These are phyloP conservation scores for Lordiphosa collinella DNA, from an alignment of 1,140 invertebrate species.

Conservation along the genomic window DNA sequence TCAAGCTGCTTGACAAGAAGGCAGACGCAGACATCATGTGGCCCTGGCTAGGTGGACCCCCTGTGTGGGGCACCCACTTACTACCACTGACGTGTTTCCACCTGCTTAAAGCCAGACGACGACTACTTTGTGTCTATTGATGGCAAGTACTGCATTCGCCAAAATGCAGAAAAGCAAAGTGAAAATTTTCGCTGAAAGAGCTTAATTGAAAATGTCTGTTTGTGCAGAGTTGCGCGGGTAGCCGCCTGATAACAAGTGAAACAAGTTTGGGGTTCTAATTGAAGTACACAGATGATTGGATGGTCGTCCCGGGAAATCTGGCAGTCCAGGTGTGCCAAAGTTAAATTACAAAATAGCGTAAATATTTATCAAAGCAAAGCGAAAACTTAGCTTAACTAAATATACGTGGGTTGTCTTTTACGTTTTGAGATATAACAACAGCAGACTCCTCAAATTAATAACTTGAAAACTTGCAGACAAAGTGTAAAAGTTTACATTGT, in stretches of 20 bases:
- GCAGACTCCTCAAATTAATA: too few species aligned
- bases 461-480: too few species aligned
- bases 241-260: conserved; percentile 5
- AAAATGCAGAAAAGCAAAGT: not conserved
- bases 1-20: conserved; percentile 13
- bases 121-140: conserved; percentile 18
- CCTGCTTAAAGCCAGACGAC: conserved; percentile 12
- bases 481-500: too few species aligned
- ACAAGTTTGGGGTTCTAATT: conserved; percentile 35
- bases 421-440: too few species aligned
- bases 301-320: not conserved
- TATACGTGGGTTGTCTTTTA: too few species aligned
- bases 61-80: not conserved
- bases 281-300: conserved; percentile 17
- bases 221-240: conserved; percentile 7
- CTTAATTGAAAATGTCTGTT: conserved; percentile 58
- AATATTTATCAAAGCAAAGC: too few species aligned
- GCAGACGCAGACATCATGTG: conserved; percentile 6
- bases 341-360: too few species aligned
- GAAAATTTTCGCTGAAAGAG: conserved; percentile 2
- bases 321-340: too few species aligned
- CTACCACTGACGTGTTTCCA: conserved; percentile 1
- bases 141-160: conserved; percentile 11
- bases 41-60: not conserved
- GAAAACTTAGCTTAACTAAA: too few species aligned